Evolutionary conservation across 2,888 invertebrate species (phyloP).

Genomic region (Zele albiditarsus): DNA sequence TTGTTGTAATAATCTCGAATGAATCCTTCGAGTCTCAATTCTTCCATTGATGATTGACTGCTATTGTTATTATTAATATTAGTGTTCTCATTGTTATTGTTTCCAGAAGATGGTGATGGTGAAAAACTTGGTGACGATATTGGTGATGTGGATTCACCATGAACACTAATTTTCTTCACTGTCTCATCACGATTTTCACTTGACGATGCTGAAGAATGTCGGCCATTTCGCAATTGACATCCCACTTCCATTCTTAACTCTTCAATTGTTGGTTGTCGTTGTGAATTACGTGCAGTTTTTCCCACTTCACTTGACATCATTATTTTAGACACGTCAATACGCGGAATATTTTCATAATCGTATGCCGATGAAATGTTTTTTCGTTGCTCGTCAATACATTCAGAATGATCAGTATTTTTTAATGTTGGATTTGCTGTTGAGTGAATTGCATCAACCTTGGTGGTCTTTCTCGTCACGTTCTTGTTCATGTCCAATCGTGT

Average conservation of each 20-base stretch:
- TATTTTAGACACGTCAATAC: constrained; percentile 67
- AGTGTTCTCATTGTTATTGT: background rate
- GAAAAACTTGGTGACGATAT: constrained; percentile 41
- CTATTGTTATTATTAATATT: constrained; percentile 1
- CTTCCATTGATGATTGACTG: constrained; percentile 55
- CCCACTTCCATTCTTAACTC: constrained; percentile 67
- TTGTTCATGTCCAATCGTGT: constrained; percentile 67
- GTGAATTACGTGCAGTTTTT: constrained; percentile 18
- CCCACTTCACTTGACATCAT: constrained; percentile 44
- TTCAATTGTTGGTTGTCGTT: constrained; percentile 64
- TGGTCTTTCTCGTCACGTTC: constrained; percentile 60
- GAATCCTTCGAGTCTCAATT: constrained; percentile 61
- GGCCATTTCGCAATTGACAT: constrained; percentile 61
- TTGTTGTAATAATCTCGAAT: constrained; percentile 67
- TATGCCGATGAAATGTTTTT: constrained; percentile 50
- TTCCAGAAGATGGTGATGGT: constrained; percentile 44
- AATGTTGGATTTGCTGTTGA: constrained; percentile 23
- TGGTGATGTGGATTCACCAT: constrained; percentile 36
- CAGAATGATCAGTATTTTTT: constrained; percentile 27
- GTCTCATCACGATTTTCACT: constrained; percentile 49
- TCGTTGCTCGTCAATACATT: constrained; percentile 7
- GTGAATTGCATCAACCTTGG: constrained; percentile 41
- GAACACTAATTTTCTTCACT: constrained; percentile 30
- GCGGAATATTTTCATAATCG: constrained; percentile 71
- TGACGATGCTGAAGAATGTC: constrained; percentile 52